These are phyloP conservation scores for Anguilla rostrata DNA, from an alignment of 2,113 vertebrate species.

Conservation along the genomic window DNA sequence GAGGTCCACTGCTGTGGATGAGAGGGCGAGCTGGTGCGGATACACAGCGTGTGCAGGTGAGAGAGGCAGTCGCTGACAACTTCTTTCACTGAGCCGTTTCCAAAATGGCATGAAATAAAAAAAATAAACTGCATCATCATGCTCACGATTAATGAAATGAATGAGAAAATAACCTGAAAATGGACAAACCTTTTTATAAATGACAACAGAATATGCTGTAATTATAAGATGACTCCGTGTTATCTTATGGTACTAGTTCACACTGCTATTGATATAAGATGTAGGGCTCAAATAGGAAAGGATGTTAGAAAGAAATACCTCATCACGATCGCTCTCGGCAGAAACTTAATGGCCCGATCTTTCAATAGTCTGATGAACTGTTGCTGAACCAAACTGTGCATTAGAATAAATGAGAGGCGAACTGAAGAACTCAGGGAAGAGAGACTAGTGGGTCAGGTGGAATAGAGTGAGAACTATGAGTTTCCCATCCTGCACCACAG, in stretches of 20 bases:
- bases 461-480: not conserved
- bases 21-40: not conserved
- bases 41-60: not conserved
- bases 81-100: constrained; percentile 3
- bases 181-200: not conserved
- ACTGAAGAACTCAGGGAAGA: not conserved
- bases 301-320: not conserved
- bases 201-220: too few relatives aligned
- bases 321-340: not conserved
- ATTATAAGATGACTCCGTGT: too few relatives aligned
- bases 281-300: not conserved
- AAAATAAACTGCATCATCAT: not conserved
- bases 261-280: too few relatives aligned
- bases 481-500: not conserved
- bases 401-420: not conserved
- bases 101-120: not conserved
- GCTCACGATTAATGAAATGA: not conserved
- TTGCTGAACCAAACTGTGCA: not conserved
- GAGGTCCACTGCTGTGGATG: not conserved
- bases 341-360: not conserved
- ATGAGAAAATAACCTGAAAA: not conserved
- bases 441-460: not conserved
- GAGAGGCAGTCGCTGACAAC: not conserved
- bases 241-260: too few relatives aligned
- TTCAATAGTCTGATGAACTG: not conserved